Conservation (phyloP, 2,888 invertebrate genomes). For the Drosophila hawaiiensis region DNA sequence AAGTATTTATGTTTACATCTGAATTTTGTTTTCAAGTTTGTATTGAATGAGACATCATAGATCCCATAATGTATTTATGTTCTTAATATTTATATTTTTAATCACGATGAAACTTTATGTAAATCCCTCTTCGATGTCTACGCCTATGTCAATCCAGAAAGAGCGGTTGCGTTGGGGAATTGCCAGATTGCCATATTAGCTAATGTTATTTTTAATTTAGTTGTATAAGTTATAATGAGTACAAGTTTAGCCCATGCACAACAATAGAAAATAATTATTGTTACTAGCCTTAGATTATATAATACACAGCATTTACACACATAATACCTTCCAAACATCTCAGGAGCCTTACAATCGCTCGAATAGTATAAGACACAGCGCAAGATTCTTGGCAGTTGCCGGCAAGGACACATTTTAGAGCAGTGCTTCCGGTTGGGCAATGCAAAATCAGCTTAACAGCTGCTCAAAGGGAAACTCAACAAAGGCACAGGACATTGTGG, state of each 20-base stretch:
- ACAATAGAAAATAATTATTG: background rate
- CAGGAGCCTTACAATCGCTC: background rate
- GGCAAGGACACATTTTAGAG: conserved; percentile 32
- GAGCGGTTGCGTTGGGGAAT: background rate
- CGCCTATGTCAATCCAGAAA: background rate
- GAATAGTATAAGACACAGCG: too few relatives aligned
- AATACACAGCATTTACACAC: background rate
- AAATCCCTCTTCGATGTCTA: background rate
- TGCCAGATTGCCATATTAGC: background rate
- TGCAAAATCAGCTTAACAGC: conserved; percentile 36
- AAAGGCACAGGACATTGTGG: conserved; percentile 25
- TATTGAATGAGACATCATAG: background rate
- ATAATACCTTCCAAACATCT: background rate
- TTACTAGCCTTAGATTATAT: background rate
- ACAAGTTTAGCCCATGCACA: background rate
- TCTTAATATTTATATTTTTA: background rate
- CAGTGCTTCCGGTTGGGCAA: conserved; percentile 37
- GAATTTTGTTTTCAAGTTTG: background rate
- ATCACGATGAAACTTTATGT: background rate
- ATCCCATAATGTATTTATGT: background rate
- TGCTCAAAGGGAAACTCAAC: conserved; percentile 33
- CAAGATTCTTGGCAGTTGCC: background rate
- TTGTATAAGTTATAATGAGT: background rate
- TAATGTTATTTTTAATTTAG: background rate
- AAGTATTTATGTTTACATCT: background rate